Evolutionary conservation across 2,888 invertebrate genomes (phyloP).

Genomic region (Pollenia labialis): DNA sequence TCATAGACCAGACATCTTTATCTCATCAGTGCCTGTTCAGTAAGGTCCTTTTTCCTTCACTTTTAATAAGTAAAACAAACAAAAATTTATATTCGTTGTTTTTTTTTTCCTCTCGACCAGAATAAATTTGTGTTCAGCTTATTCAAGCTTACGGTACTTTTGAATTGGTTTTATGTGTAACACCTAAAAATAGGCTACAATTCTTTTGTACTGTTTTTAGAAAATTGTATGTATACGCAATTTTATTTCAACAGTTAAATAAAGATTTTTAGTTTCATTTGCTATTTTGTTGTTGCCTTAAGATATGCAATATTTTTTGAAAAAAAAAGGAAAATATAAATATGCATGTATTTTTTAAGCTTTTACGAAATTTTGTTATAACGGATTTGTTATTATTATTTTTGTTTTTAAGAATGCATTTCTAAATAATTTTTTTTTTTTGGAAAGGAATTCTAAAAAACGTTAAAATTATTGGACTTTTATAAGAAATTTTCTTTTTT

Average conservation of each 20-base stretch:
- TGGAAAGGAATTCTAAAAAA: too few species aligned
- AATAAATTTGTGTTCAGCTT: too few species aligned
- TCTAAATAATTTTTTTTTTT: too few species aligned
- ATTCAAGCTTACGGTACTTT: background rate
- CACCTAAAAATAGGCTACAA: slow-evolving; percentile 20
- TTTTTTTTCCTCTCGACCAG: background rate
- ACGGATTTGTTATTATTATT: background rate
- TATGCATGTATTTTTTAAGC: background rate
- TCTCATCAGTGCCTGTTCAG: slow-evolving; percentile 21
- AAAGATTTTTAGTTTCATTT: background rate
- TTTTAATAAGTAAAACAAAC: background rate
- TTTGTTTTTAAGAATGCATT: background rate
- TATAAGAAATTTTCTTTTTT: too few species aligned
- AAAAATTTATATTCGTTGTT: background rate
- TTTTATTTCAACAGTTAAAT: slow-evolving; percentile 15
- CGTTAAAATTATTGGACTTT: too few species aligned
- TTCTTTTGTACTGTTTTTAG: background rate
- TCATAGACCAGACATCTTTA: slow-evolving; percentile 50
- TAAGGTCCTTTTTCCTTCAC: background rate
- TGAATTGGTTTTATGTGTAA: background rate
- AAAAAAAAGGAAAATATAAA: background rate
- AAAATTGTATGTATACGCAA: background rate
- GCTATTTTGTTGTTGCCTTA: background rate
- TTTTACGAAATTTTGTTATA: background rate
- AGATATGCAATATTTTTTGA: background rate